Evolutionary conservation across 2,888 invertebrate species (phyloP).

Genomic region (Cataglyphis altisquamis): DNA sequence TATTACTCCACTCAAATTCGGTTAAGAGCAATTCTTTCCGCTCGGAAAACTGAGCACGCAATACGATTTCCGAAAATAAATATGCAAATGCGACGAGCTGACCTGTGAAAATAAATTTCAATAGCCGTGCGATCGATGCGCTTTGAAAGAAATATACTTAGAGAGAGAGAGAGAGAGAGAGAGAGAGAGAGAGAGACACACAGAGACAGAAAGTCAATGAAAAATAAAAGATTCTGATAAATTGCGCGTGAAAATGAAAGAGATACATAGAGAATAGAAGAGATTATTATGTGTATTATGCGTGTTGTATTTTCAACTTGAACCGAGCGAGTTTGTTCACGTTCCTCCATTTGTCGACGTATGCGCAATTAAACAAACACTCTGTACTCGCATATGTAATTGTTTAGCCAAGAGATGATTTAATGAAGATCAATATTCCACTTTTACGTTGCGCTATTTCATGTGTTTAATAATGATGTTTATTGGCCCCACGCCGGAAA

Average conservation of each 20-base stretch:
- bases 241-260: neutral
- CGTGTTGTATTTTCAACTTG: slow-evolving; percentile 10
- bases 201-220: neutral
- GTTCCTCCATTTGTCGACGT: neutral
- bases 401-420: slow-evolving; percentile 10
- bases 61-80: slow-evolving; percentile 34
- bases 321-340: neutral
- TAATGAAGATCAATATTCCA: slow-evolving; percentile 50
- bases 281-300: neutral
- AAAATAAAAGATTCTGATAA: slow-evolving; percentile 14
- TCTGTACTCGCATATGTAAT: slow-evolving; percentile 2
- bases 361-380: slow-evolving; percentile 26
- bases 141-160: neutral
- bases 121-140: neutral
- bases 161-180: neutral
- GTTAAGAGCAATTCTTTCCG: neutral
- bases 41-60: neutral
- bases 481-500: slow-evolving; percentile 6
- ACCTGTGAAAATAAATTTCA: slow-evolving; percentile 14
- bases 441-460: slow-evolving; percentile 15
- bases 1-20: slow-evolving; percentile 7
- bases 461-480: slow-evolving; percentile 30
- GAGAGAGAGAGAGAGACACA: too few relatives aligned
- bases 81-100: neutral
- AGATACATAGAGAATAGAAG: neutral